Conservation (phyloP, 2,888 invertebrate genomes). For the Yponomeuta plumbellus region DNA sequence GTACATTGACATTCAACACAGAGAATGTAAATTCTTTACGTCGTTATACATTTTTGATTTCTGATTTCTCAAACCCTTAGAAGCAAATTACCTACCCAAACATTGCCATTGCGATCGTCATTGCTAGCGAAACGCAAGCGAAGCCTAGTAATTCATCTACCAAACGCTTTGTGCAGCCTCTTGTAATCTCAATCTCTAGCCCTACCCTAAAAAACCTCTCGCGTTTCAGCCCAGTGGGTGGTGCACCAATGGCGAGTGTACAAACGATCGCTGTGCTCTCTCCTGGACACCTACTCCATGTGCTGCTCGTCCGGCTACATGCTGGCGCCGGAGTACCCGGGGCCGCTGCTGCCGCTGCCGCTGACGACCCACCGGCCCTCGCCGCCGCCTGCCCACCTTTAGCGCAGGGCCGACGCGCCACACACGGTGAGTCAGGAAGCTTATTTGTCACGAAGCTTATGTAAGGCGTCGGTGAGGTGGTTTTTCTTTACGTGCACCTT, state of each 20-base stretch:
- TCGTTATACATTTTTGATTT: too few relatives aligned
- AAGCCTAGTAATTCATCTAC: too few relatives aligned
- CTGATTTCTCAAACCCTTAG: too few relatives aligned
- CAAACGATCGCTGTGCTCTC: constrained; percentile 64
- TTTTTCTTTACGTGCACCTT: too few relatives aligned
- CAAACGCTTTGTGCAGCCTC: too few relatives aligned
- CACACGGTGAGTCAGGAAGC: constrained; percentile 17
- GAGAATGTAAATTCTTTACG: too few relatives aligned
- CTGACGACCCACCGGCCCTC: constrained; percentile 54
- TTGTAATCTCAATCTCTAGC: background rate
- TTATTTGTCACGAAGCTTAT: background rate
- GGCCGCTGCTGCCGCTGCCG: constrained; percentile 53
- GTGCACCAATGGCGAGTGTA: constrained; percentile 66
- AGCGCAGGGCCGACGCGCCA: constrained; percentile 55
- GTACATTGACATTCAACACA: too few relatives aligned
- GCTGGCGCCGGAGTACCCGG: constrained; percentile 59
- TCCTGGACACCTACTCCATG: constrained; percentile 55
- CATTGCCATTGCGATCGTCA: too few relatives aligned
- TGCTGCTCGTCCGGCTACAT: constrained; percentile 65
- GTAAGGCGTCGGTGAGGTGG: too few relatives aligned
- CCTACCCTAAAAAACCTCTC: background rate
- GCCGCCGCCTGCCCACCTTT: constrained; percentile 71
- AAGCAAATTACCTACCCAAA: too few relatives aligned
- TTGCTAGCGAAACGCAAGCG: too few relatives aligned
- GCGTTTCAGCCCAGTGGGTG: constrained; percentile 58